Conservation (phyloP, 2,113 vertebrate species). For the Salvelinus namaycush region DNA sequence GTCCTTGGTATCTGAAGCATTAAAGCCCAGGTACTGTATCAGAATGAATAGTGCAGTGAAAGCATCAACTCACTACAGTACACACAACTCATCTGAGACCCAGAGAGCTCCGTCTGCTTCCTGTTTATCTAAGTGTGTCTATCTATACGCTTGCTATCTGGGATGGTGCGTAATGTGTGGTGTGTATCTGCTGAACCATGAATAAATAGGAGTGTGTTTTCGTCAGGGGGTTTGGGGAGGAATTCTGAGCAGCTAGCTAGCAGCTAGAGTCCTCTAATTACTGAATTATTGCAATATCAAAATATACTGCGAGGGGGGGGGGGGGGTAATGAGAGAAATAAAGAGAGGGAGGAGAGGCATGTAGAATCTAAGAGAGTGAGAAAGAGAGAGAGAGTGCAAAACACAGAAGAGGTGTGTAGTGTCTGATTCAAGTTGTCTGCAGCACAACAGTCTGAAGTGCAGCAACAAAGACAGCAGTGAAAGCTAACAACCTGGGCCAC, state of each 20-base stretch:
- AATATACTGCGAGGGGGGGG: background rate
- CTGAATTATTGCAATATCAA: no score
- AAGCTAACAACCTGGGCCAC: background rate
- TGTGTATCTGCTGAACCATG: slow-evolving; percentile 12
- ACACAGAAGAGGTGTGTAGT: background rate
- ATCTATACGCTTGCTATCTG: background rate
- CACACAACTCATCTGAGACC: slow-evolving; percentile 7
- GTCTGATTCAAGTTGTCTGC: slow-evolving; percentile 16
- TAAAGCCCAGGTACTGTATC: background rate
- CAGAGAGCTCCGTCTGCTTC: background rate
- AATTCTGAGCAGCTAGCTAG: background rate
- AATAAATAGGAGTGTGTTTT: slow-evolving; percentile 21
- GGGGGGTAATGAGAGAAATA: background rate
- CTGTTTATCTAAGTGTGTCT: slow-evolving; percentile 9
- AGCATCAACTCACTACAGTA: no score
- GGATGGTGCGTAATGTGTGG: background rate
- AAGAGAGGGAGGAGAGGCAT: background rate
- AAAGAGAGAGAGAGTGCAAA: background rate
- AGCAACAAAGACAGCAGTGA: background rate
- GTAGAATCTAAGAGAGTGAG: background rate
- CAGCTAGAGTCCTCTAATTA: no score
- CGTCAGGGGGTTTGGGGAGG: slow-evolving; percentile 11
- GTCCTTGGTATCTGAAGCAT: slow-evolving; percentile 3
- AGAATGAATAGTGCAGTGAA: slow-evolving; percentile 13
- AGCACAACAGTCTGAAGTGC: slow-evolving; percentile 20